Base-by-base conservation (phyloP, 1,140 invertebrate species). In the Branchinecta lynchi region DNA sequence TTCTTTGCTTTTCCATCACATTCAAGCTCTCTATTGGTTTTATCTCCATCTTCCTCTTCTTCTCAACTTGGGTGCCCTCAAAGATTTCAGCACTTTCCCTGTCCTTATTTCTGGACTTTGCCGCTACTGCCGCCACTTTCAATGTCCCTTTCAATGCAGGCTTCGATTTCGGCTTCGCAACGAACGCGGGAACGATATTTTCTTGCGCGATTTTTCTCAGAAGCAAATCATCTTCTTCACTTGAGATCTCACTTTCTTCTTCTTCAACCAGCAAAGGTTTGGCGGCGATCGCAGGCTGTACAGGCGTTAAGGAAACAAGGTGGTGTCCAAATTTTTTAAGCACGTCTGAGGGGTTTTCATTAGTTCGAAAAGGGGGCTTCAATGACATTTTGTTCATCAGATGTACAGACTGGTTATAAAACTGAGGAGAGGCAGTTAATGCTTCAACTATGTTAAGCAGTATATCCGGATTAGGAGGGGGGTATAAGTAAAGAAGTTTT, bases 351-450 rank as follows among this genome's bases (percentile, higher is more conserved):
- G 51, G 12, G 51, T 60, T 60, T 60, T 60, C 51, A 60, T 20
- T 1, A 12, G 12, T 60, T 15, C 51, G 70, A 81, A 96, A 95
- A n/a, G 93, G 93, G 70, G 86, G 84, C 45, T 89, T 87, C 66
- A 96, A 77, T 78, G 89, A 91, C 92, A 97, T 94, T 81, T 89
- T 92, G 76, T 96, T 96, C 92, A 96, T 96, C 44, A 97, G 81
- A 82, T 96, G 92, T 67, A 96, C 76, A 7, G 90, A 87, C 79
- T 87, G 92, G 32, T 83, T 86, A 77, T 96, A 96, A 78, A 96
- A 90, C 73, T 86, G 84, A 66, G 87, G 87, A 74, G 90, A 85
- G 60, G 82, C 81, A 69, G 87, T 81, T 66, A 95, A 77, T 66
- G 86, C 83, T 78, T 88, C 83, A 7, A 86, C 83, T 72, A 96